Percentiles rank a stretch among this genome's conserved stretches.
Evolutionary conservation across 2,797 vertebrate species (phyloP).

Genomic region (Alauda arvensis): DNA sequence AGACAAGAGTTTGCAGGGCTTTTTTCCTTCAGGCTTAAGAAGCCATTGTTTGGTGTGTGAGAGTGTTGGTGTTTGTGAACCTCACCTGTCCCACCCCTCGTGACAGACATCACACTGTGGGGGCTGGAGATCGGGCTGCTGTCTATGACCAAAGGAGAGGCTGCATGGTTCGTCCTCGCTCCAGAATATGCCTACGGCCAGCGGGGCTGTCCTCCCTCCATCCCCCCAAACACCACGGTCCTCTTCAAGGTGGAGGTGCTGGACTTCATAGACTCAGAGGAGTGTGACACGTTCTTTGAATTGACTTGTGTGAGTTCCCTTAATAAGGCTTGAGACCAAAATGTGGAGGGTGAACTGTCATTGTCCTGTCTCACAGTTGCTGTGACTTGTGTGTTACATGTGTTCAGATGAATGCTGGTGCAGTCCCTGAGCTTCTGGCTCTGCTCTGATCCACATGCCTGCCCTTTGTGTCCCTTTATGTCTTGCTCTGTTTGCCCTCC

Average conservation of each 20-base stretch:
- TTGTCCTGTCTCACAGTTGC: neutral
- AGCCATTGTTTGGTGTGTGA: neutral
- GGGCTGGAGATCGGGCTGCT: constrained; percentile 87
- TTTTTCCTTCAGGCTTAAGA: neutral
- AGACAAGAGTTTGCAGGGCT: neutral
- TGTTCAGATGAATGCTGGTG: neutral
- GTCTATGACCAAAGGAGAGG: constrained; percentile 90
- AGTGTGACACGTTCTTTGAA: constrained; percentile 80
- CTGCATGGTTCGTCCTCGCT: constrained; percentile 80
- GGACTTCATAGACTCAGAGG: constrained; percentile 83
- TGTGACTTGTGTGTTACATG: rapidly evolving
- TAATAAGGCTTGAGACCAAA: neutral
- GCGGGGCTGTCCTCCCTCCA: constrained; percentile 84
- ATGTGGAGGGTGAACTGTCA: neutral
- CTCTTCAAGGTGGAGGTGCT: constrained; percentile 87
- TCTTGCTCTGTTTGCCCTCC: neutral
- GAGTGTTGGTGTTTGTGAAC: rapidly evolving
- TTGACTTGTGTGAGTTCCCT: constrained; percentile 75
- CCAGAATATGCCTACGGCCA: constrained; percentile 85
- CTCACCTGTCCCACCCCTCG: neutral
- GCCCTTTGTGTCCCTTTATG: neutral
- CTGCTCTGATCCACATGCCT: neutral
- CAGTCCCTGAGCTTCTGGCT: neutral
- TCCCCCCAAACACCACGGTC: constrained; percentile 78
- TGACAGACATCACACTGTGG: constrained; percentile 83